Base-by-base conservation (phyloP, 2,113 vertebrate species). In the Prionailurus viverrinus region DNA sequence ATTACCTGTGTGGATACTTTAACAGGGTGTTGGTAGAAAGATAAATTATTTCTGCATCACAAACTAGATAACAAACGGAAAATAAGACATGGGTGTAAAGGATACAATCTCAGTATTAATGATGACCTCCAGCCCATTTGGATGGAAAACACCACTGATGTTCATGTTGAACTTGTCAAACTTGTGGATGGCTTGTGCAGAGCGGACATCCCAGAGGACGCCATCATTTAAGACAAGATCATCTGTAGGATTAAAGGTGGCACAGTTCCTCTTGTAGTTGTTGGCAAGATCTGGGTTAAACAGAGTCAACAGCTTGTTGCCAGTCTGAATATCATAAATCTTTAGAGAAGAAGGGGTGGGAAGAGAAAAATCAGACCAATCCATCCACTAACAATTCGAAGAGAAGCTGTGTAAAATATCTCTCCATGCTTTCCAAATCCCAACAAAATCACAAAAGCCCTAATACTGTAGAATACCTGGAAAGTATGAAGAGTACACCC, bases 101-200 rank as follows among this genome's bases (percentile, higher is more conserved):
- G 99, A 99, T 99, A 99, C 99, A 91, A 99, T 99, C 98, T 99
- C 99, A 9, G 99, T 99, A 98, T 99, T 99, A 80, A 99, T 98
- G 98, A 99, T 99, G 98, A 99, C 99, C 98, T 99, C 99, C 73
- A 99, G 98, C 86, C 99, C 99, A 61, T 99, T 99, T 68, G 99
- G 99, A 98, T 99, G 99, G 97, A 99, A 99, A 93, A 99, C 99
- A 0, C 99, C 99, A 93, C 99, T 99, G 99, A 99, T 99, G 98
- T 99, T 99, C 99, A 99, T 99, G 99, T 99, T 99, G 99, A 99
- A 99, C 98, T 99, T 99, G 99, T 99, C 99, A 97, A 99, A 99
- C 98, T 99, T 99, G 98, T 99, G 99, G 96, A 99, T 99, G 98
- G 99, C 99, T 98, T 99, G 99, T 94, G 99, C 99, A 1, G 99